A percentile compares a stretch with the other conserved stretches of the same genome.
Evolutionary conservation across 2,888 invertebrate species (phyloP).

Genomic region (Amblyjoppa proteus): DNA sequence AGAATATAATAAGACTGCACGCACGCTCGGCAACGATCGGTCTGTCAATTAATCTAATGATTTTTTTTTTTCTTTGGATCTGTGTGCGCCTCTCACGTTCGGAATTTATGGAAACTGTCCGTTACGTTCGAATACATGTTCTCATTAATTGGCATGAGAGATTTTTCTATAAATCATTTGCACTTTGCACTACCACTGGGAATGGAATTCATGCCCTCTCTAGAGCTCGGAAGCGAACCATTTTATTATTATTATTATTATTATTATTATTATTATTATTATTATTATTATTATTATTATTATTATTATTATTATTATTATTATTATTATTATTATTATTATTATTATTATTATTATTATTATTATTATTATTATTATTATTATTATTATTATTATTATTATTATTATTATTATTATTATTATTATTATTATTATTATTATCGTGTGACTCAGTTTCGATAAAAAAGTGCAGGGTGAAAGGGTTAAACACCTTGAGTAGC

Average conservation of each 20-base stretch:
- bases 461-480: not conserved
- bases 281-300: not conserved
- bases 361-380: not conserved
- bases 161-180: not conserved
- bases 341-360: not conserved
- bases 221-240: not conserved
- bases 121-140: no score
- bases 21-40: not conserved
- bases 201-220: not conserved
- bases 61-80: no score
- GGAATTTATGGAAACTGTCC: not conserved
- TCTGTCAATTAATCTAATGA: not conserved
- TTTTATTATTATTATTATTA: not conserved
- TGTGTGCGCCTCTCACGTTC: not conserved
- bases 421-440: not conserved
- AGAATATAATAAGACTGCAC: not conserved
- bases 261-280: not conserved
- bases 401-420: not conserved
- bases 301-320: not conserved
- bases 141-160: not conserved
- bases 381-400: not conserved
- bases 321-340: not conserved
- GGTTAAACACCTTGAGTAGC: constrained; percentile 13
- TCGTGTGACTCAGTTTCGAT: not conserved
- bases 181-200: not conserved